These are phyloP conservation scores for Oreotrochilus melanogaster DNA, from an alignment of 2,113 vertebrate species.

Conservation along the genomic window DNA sequence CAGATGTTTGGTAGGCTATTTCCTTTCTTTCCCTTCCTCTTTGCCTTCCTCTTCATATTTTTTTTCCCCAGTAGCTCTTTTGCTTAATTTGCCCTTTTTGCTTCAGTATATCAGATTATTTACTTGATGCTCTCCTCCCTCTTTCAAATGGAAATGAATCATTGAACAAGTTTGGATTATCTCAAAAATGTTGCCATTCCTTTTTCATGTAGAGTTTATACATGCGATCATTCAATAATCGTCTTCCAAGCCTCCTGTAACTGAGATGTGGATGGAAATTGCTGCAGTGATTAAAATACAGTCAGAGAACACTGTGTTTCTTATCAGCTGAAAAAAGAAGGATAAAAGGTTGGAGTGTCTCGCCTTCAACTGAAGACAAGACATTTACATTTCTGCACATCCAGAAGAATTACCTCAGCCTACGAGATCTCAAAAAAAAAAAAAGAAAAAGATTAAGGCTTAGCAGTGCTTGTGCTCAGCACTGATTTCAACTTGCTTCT, in stretches of 20 bases:
- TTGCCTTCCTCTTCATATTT: background rate
- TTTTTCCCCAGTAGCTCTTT: background rate
- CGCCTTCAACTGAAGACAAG: slow-evolving; percentile 3
- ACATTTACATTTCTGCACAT: background rate
- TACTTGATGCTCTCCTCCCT: background rate
- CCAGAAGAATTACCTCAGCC: background rate
- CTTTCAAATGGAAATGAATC: slow-evolving; percentile 34
- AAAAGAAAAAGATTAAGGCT: background rate
- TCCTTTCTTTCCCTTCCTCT: background rate
- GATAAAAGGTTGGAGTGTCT: background rate
- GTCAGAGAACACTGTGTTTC: slow-evolving; percentile 32
- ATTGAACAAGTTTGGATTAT: slow-evolving; percentile 50
- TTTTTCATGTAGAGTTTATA: slow-evolving; percentile 55
- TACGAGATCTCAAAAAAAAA: background rate
- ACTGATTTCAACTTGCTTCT: slow-evolving; percentile 37
- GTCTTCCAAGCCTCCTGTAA: slow-evolving; percentile 51
- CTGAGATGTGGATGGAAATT: slow-evolving; percentile 31
- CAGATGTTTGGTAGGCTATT: background rate
- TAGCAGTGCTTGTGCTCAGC: background rate
- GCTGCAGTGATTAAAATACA: slow-evolving; percentile 30
- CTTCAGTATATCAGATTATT: background rate
- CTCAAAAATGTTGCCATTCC: slow-evolving; percentile 34
- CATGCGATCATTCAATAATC: slow-evolving; percentile 43
- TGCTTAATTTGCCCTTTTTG: background rate
- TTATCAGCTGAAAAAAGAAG: slow-evolving; percentile 44